Conservation (phyloP, 1,140 invertebrate species). For the Chironomus striatipennis region DNA sequence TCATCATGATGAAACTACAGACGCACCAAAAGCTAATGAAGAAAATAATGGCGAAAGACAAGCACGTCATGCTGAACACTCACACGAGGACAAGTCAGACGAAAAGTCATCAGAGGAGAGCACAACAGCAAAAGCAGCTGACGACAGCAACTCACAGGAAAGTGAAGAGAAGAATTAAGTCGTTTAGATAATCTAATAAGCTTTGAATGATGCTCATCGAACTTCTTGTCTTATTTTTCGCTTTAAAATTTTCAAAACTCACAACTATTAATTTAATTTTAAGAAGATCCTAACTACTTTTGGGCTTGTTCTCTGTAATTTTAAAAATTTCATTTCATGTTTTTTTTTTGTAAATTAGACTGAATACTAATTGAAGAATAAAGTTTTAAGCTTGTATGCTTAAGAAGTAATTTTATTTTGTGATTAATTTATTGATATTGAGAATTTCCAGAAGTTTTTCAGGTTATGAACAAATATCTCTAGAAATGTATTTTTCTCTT, state of each 20-base stretch:
- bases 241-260: neutral
- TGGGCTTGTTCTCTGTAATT: neutral
- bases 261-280: neutral
- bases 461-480: too few species aligned
- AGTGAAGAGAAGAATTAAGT: conserved; percentile 31
- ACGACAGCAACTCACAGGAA: conserved; percentile 31
- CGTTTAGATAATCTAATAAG: conserved; percentile 25
- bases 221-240: neutral
- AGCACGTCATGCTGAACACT: conserved; percentile 28
- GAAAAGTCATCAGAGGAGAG: conserved; percentile 15
- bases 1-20: conserved; percentile 25
- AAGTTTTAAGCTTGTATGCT: neutral
- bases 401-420: neutral
- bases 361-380: neutral
- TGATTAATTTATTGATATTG: too few species aligned
- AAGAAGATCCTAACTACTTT: neutral
- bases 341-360: conserved; percentile 14
- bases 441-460: too few species aligned
- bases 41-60: conserved; percentile 28
- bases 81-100: too few species aligned
- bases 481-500: too few species aligned
- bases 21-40: conserved; percentile 29
- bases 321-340: neutral
- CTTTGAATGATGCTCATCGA: neutral
- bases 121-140: neutral